Percentiles rank a stretch among this genome's conserved stretches.
Conservation (phyloP, 2,888 invertebrate species). For the Lepidonotus clava region DNA sequence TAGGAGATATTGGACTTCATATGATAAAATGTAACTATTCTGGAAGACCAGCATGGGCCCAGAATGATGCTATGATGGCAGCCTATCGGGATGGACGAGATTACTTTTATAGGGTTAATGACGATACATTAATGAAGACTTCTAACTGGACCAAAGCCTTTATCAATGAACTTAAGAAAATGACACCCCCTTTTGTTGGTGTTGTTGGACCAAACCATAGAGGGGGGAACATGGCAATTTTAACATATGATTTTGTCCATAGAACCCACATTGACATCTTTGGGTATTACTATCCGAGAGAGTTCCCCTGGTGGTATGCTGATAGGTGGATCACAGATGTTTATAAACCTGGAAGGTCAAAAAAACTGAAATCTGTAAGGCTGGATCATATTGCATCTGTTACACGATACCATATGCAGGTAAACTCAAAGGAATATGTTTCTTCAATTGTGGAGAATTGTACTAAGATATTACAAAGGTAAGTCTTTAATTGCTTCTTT, state of each 20-base stretch:
- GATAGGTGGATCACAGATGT: constrained; percentile 66
- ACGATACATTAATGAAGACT: constrained; percentile 2
- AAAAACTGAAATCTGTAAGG: constrained; percentile 55
- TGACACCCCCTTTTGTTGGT: constrained; percentile 61
- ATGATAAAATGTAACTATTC: constrained; percentile 63
- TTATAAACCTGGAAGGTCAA: constrained; percentile 60
- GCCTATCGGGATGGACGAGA: constrained; percentile 63
- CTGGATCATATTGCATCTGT: not conserved
- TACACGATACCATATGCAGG: no score
- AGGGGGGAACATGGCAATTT: constrained; percentile 61
- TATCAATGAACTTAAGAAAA: constrained; percentile 56
- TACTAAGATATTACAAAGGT: no score
- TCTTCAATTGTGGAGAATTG: no score
- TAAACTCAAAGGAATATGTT: no score
- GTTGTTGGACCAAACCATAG: constrained; percentile 64
- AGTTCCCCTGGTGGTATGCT: constrained; percentile 64
- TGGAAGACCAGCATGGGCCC: constrained; percentile 66
- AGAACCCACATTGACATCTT: constrained; percentile 62
- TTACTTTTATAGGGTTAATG: constrained; percentile 64
- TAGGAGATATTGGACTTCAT: constrained; percentile 42
- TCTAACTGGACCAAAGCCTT: constrained; percentile 27
- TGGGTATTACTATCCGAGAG: constrained; percentile 65
- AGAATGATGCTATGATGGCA: constrained; percentile 68
- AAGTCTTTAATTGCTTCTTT: no score
- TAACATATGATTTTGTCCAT: constrained; percentile 65